Base-by-base conservation (phyloP, 53 echinoderm and acorn worm species). In the Henricia sp. region DNA sequence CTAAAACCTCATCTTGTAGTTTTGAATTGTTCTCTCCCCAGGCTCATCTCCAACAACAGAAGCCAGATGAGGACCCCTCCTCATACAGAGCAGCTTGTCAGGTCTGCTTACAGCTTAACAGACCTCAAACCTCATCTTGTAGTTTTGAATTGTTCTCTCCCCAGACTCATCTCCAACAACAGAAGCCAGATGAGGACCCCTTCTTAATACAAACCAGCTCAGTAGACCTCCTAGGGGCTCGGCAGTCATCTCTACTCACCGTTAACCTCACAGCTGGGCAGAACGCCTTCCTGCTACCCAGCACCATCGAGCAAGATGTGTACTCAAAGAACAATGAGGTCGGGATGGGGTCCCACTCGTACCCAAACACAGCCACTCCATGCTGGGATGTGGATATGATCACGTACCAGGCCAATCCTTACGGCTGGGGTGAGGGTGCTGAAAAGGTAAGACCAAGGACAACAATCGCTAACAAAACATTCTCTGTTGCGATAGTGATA, bases 331-430 rank as follows among this genome's bases (percentile, higher is more conserved):
- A 88, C 35, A 83, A 64, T 9, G 64, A 26, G 21, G 88, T 46
- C 5, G 68, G 33, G 14, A 62, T 63, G 12, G 71, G 46, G 32
- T 9, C 50, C 5, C 64, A 80, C 63, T 29, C 50, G 80, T 63
- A 64, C 64, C 80, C 62, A 20, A 55, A 53, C 52, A 76, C 52
- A 68, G 84, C 33, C 20, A 68, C 78, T 11, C 58, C 78, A 19
- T 96, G 97, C 83, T 90, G 85, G 52, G 85, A 86, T 58, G 90
- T 94, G 41, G 83, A 88, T 52, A 77, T 96, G 70, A 38, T 74
- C 16, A 87, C 90, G 36, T 96, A 88, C 44, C 82, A 74, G 37
- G 86, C 74, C 51, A 96, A 96, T 77, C 97, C 93, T 39, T 96
- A 80, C 50, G 66, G 56, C 21, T 96, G 97, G 94, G 90, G 91